A percentile compares a stretch with the other conserved stretches of the same genome.
phyloP scores from a whole-genome alignment of 2,888 invertebrate species.

The Lasioglossum zephyrum region DNA sequence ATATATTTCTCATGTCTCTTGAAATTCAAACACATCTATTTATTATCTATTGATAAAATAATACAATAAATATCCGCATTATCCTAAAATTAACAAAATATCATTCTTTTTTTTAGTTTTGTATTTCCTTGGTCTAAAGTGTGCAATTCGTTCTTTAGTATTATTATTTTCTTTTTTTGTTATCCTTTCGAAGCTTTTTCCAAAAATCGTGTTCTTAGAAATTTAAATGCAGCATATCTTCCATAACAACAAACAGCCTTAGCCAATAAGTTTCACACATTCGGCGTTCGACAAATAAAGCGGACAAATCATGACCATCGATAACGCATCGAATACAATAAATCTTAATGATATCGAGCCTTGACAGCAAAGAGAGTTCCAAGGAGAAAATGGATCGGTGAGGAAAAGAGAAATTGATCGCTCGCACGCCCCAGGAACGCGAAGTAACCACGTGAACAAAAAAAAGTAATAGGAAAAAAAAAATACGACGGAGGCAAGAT shows the following conservation, averaged over 20 bases:
- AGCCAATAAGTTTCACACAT: slow-evolving; percentile 63
- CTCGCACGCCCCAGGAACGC: slow-evolving; percentile 24
- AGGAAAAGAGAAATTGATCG: slow-evolving; percentile 30
- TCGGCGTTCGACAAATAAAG: slow-evolving; percentile 60
- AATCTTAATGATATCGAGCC: slow-evolving; percentile 44
- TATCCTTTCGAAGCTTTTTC: slow-evolving; percentile 58
- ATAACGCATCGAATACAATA: slow-evolving; percentile 57
- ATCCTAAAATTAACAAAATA: slow-evolving; percentile 81
- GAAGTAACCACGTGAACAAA: slow-evolving; percentile 49
- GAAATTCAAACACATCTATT: slow-evolving; percentile 82
- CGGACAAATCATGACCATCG: slow-evolving; percentile 60
- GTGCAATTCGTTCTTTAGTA: slow-evolving; percentile 57
- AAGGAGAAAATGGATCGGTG: slow-evolving; percentile 21
- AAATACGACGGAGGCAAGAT: slow-evolving; percentile 60
- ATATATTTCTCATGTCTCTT: slow-evolving; percentile 72
- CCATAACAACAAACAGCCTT: slow-evolving; percentile 73
- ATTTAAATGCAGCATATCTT: slow-evolving; percentile 71
- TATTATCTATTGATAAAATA: slow-evolving; percentile 79
- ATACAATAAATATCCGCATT: slow-evolving; percentile 81
- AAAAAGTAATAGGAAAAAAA: slow-evolving; percentile 19
- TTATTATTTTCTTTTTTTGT: not conserved
- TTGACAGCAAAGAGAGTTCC: slow-evolving; percentile 41
- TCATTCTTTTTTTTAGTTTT: slow-evolving; percentile 65
- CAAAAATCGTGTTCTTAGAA: slow-evolving; percentile 72
- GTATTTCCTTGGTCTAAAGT: slow-evolving; percentile 65